A percentile compares a stretch with the other conserved stretches of the same genome.
Conservation (phyloP, 2,797 vertebrate species). For the Euthynnus affinis region DNA sequence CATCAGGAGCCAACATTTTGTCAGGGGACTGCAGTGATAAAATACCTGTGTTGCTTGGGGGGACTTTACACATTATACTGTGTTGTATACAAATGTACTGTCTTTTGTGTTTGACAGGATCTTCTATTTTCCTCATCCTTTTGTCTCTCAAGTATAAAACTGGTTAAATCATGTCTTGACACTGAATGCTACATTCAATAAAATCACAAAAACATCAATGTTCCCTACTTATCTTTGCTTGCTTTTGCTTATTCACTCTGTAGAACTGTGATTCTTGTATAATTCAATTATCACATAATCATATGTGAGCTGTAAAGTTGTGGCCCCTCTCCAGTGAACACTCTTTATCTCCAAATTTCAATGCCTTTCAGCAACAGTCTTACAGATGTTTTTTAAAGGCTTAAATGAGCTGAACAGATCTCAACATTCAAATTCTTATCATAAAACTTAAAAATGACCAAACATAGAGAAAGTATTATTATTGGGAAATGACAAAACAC, state of each 20-base stretch:
- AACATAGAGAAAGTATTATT: not conserved
- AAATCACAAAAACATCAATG: conserved; percentile 4
- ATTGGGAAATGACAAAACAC: not conserved
- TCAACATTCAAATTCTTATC: not conserved
- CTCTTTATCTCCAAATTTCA: not conserved
- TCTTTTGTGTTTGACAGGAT: not conserved
- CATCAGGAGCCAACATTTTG: conserved; percentile 42
- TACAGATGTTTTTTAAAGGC: too few relatives aligned
- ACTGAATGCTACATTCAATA: not conserved
- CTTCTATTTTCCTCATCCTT: conserved; percentile 7
- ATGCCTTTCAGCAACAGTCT: not conserved
- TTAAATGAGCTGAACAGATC: not conserved
- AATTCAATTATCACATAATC: not conserved
- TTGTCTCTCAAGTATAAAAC: not conserved
- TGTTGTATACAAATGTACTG: not conserved
- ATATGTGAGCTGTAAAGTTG: conserved; percentile 6
- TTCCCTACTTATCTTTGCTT: not conserved
- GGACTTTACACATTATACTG: conserved; percentile 7
- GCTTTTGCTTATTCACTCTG: not conserved
- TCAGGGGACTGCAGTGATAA: conserved; percentile 42
- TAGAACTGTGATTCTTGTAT: not conserved
- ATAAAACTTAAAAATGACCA: too few relatives aligned
- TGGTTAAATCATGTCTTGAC: not conserved
- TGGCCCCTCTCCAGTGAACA: not conserved
- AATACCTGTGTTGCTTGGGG: conserved; percentile 14